Base-by-base conservation (phyloP, 2,888 invertebrate genomes). In the Endomychus coccineus region DNA sequence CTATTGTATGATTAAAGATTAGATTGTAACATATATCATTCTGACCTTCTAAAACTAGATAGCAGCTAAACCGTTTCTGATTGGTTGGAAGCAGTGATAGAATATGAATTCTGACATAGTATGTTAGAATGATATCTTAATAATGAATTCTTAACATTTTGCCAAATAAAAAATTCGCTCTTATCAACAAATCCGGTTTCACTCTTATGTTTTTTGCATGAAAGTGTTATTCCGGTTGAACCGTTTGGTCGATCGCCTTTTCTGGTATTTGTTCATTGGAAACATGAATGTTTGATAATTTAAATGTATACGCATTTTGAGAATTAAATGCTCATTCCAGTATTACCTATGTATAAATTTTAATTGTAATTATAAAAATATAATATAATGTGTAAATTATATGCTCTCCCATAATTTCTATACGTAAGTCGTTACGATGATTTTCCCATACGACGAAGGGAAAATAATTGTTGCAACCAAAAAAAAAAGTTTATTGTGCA, bases 321-420 rank as follows among this genome's bases (percentile, higher is more conserved):
- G 50, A 49, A 42, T 42, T 49, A 40, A 39, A 45, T 17, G 62
- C 63, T 64, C 64, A 64, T 62, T 59, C 58, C 64, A 65, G 64
- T 65, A 65, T 65, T 65, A 64, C 53, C 21, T 38, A 31, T 31
- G 28, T 29, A 25, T 35, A 40, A 22, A 34, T 13, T 39, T 25
- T 21, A 17, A 29, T 39, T 27, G 21, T 35, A 27, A 23, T 32
- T 27, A 14, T 34, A 34, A 33, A 16, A 33, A 31, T 12, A 16
- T 16, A n/a, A 31, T 11, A 38, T 11, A 11, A 25, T 6, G 6
- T 25, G 21, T 21, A 7, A n/a, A 21, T 21, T 21, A n/a, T 21
- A n/a, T 21, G 21, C n/a, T 21, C 7, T n/a, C n/a, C 7, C 21
- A 21, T 21, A 21, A 7, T 7, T 21, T 21, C n/a, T 21, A 21